Base-by-base conservation (phyloP, 2,113 vertebrate genomes). In the Eulemur macaco region DNA sequence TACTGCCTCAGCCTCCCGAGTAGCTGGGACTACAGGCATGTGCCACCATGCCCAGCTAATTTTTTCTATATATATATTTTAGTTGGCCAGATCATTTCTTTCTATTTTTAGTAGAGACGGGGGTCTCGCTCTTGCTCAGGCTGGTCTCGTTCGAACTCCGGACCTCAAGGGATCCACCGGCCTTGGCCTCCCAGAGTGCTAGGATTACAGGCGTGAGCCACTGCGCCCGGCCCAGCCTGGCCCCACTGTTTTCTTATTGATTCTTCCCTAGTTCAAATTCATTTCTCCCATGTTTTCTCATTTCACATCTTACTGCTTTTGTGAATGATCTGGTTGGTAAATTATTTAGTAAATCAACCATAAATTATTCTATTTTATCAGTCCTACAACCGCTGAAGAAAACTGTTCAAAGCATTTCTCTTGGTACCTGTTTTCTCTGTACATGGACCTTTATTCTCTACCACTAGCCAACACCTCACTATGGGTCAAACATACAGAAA, bases 301-400 rank as follows among this genome's bases (percentile, higher is more conserved):
- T 77, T 92, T 39, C 47, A 66, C 27, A 34, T 37, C 39, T 13
- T 13, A 20, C 45, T 54, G 45, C 2, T 58, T 89, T 96, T 96
- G 20, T 0, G 0, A 85, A 78, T 92, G 81, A 90, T 69, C 64
- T 93, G 76, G 27, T 64, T 50, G 18, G 76, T 96, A 54, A 94
- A 93, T 96, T 96, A 97, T 96, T 97, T 60, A 97, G 73, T 42
- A 94, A 97, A 81, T 71, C 87, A 91, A 82, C 23, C 47, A 81
- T 95, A 56, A 96, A 91, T 96, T 66, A 95, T 90, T 94, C 89
- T 78, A 56, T 91, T 77, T 96, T 95, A 96, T 96, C 97, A 76
- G 6, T 89, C 90, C 97, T 91, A 73, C 88, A 97, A 74, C 78
- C 52, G 20, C 89, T 92, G 47, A 95, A 97, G 37, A 34, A 89